These are phyloP conservation scores for Drosophila lini DNA, from an alignment of 1,140 invertebrate species.

Conservation along the genomic window DNA sequence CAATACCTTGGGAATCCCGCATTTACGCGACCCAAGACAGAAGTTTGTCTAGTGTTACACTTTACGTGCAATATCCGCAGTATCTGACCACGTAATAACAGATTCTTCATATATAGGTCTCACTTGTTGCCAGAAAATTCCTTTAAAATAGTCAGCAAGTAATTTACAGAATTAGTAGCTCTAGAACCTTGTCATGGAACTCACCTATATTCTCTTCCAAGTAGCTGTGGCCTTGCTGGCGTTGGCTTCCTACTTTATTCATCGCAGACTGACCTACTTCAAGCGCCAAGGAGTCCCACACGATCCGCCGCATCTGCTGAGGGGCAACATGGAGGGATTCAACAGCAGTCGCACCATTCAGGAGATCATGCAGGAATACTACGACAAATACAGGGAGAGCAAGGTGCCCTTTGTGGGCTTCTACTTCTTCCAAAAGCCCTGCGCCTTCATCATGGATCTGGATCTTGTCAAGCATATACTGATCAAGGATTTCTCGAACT, in stretches of 20 bases:
- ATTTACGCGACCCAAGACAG: neutral
- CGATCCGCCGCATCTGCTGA: constrained; percentile 52
- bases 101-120: neutral
- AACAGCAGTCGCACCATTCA: constrained; percentile 15
- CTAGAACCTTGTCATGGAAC: constrained; percentile 12
- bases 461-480: constrained; percentile 87
- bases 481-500: constrained; percentile 86
- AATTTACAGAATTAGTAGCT: neutral
- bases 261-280: constrained; percentile 63
- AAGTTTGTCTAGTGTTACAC: too few relatives aligned
- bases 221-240: constrained; percentile 32
- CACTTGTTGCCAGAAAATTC: neutral
- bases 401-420: constrained; percentile 75
- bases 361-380: constrained; percentile 39
- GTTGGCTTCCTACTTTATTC: constrained; percentile 1
- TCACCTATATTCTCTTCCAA: constrained; percentile 38
- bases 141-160: neutral
- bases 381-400: constrained; percentile 64
- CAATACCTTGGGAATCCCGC: too few relatives aligned
- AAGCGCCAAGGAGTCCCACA: constrained; percentile 77
- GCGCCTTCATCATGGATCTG: constrained; percentile 85
- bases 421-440: constrained; percentile 84
- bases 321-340: constrained; percentile 65
- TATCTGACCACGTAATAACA: neutral
- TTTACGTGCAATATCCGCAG: neutral